Percentiles rank a stretch among this genome's conserved stretches.
Conservation (phyloP, 2,888 invertebrate genomes). For the Euclidia mi region DNA sequence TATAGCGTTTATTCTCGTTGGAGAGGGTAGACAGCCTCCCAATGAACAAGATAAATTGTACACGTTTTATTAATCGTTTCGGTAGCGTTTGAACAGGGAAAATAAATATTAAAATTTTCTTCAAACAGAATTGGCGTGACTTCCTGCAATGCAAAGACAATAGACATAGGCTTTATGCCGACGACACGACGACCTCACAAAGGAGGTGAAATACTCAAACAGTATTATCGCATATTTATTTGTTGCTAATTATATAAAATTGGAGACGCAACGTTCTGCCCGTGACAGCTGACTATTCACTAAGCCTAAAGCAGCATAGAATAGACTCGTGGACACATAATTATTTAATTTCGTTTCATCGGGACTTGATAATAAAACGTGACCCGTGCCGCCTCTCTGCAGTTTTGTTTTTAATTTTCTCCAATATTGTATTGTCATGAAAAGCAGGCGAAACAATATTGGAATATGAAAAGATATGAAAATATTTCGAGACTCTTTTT, state of each 20-base stretch:
- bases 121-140: neutral
- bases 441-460: constrained; percentile 20
- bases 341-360: constrained; percentile 22
- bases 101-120: constrained; percentile 1
- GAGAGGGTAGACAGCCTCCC: neutral
- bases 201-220: neutral
- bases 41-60: neutral
- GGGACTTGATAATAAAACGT: constrained; percentile 30
- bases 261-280: too few species aligned
- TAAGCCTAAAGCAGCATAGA: too few species aligned
- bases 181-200: neutral
- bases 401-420: constrained; percentile 18
- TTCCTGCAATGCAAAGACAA: constrained; percentile 1
- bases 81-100: neutral
- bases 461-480: constrained; percentile 21
- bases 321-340: constrained; percentile 3
- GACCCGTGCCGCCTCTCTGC: constrained; percentile 11
- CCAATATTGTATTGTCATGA: constrained; percentile 12
- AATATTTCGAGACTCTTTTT: constrained; percentile 21
- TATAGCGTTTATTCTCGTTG: too few species aligned
- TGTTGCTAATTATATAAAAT: constrained; percentile 8
- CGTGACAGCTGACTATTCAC: too few species aligned
- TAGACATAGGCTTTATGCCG: neutral
- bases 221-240: constrained; percentile 11
- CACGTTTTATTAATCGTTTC: neutral